Percentiles rank a stretch among this genome's conserved stretches.
Conservation (phyloP, 1,140 invertebrate species). For the Calycopis cecrops region DNA sequence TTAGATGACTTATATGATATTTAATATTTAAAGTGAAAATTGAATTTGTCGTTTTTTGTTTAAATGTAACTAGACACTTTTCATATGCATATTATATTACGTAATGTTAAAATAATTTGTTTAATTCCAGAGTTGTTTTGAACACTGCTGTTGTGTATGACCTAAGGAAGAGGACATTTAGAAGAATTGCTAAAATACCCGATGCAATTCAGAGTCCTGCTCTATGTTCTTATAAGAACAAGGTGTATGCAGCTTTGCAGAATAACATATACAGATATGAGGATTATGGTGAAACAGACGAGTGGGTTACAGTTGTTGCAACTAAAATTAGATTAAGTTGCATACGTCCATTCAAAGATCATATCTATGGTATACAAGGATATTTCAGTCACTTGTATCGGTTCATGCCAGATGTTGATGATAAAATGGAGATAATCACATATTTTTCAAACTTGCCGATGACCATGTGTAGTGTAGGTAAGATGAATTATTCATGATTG, state of each 20-base stretch:
- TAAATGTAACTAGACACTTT: no score
- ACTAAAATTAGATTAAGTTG: slow-evolving; percentile 45
- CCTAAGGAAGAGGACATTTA: slow-evolving; percentile 44
- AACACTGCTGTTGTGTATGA: slow-evolving; percentile 48
- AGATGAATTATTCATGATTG: slow-evolving; percentile 19
- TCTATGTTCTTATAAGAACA: slow-evolving; percentile 40
- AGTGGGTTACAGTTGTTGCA: slow-evolving; percentile 35
- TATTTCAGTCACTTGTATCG: slow-evolving; percentile 53
- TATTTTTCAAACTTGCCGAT: slow-evolving; percentile 42
- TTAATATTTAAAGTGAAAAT: no score
- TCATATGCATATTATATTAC: no score
- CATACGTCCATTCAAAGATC: slow-evolving; percentile 46
- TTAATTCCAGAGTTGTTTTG: slow-evolving; percentile 49
- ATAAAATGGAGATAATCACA: slow-evolving; percentile 36
- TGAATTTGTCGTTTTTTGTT: no score
- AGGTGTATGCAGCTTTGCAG: slow-evolving; percentile 45
- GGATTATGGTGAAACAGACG: slow-evolving; percentile 31
- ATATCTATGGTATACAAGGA: slow-evolving; percentile 54
- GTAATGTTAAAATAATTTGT: background rate
- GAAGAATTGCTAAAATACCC: slow-evolving; percentile 47
- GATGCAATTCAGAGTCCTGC: slow-evolving; percentile 53
- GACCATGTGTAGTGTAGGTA: slow-evolving; percentile 48
- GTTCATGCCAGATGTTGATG: slow-evolving; percentile 41
- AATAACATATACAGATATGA: slow-evolving; percentile 52
- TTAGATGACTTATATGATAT: no score